phyloP scores from a whole-genome alignment of 2,888 invertebrate genomes.

The Pristionchus mayeri region DNA sequence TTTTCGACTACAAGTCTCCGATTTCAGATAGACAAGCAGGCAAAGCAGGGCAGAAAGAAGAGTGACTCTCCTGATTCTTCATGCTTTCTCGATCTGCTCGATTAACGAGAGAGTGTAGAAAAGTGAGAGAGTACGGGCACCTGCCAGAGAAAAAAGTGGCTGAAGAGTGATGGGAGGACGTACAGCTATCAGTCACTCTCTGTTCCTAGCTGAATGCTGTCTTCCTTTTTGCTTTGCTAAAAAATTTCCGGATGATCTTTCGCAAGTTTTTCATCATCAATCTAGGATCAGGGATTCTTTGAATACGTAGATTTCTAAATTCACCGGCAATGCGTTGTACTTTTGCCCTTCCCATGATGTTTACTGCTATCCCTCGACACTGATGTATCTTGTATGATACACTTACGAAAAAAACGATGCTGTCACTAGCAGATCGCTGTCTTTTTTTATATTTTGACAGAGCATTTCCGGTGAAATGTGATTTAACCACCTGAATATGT shows the following conservation, averaged over 20 bases:
- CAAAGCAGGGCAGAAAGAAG: background rate
- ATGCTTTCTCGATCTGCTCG: background rate
- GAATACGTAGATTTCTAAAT: background rate
- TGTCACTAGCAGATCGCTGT: no score
- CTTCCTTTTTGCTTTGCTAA: background rate
- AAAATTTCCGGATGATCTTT: background rate
- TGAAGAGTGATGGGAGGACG: background rate
- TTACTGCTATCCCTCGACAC: no score
- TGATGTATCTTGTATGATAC: no score
- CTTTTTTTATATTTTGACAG: no score
- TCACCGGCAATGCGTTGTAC: background rate
- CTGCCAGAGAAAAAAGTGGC: background rate
- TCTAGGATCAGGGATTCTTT: background rate
- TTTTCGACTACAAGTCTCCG: constrained; percentile 12
- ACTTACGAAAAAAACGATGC: no score
- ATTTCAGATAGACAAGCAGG: constrained; percentile 1
- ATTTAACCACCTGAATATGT: no score
- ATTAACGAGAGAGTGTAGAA: background rate
- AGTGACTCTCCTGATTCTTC: background rate
- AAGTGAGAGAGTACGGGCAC: background rate
- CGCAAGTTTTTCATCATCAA: background rate
- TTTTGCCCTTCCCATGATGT: background rate
- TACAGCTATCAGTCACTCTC: background rate
- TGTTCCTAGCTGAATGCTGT: background rate
- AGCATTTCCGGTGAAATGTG: no score